Base-by-base conservation (phyloP, 2,888 invertebrate species). In the Anthoptus insignis region DNA sequence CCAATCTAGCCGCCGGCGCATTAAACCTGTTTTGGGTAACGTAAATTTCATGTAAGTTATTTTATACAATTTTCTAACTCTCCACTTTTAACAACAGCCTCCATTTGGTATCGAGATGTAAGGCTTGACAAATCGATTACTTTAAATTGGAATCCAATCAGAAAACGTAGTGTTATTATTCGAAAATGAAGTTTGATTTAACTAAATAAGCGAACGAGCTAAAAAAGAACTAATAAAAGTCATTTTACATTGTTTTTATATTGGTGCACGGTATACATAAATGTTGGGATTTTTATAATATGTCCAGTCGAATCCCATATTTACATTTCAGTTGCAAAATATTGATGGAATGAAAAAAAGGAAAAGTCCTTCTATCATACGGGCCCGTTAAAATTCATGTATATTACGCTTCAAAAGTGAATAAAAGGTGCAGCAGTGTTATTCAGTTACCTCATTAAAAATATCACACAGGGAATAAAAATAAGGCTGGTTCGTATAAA, bases 381-480 rank as follows among this genome's bases (percentile, higher is more conserved):
- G 50, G 63, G 75, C 75, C 67, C 76, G 79, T 81, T 72, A 76
- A 77, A 77, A 80, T 82, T 81, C 75, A 29, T 78, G 80, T 75
- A 70, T 64, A 73, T 81, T 85, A 86, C 85, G 82, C 83, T 84
- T 87, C 84, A 87, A 86, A 87, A 79, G 84, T 87, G 83, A 88
- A 89, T 88, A 89, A 87, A 89, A 86, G 84, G 86, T 85, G 86
- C 86, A 88, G 81, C 83, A 39, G 54, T 32, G 47, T 54, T 82
- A 85, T 89, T 89, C 86, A 88, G 86, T 87, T 86, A 82, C 85
- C 88, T 91, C 90, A 90, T 91, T 91, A 91, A 91, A 91, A 90
- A 91, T 90, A 91, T 90, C 90, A 90, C 89, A 89, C 86, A 79
- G 82, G 87, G 86, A 89, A 90, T 91, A 91, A 91, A 91, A 91